phyloP scores from a whole-genome alignment of 2,888 invertebrate species.

The Liposcelis brunnea region DNA sequence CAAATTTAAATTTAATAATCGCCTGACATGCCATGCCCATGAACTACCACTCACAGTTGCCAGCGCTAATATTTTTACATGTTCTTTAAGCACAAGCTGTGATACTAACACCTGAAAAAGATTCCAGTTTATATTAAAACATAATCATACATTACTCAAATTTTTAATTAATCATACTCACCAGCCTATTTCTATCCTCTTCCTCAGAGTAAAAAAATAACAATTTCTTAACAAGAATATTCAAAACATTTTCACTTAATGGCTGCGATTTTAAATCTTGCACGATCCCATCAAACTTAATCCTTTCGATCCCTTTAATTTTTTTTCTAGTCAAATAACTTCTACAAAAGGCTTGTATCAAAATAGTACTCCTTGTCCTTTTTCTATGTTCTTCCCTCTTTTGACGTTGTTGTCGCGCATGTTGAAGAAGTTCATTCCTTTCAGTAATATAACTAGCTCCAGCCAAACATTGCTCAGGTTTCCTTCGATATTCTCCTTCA shows the following conservation, averaged over 20 bases:
- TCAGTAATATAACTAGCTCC: slow-evolving; percentile 64
- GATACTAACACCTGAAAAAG: slow-evolving; percentile 26
- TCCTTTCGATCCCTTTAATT: slow-evolving; percentile 45
- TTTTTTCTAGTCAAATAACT: slow-evolving; percentile 54
- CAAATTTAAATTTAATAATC: slow-evolving; percentile 18
- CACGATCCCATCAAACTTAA: slow-evolving; percentile 47
- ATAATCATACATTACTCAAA: background rate
- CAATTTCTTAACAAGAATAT: slow-evolving; percentile 43
- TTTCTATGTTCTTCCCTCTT: slow-evolving; percentile 71
- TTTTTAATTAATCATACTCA: slow-evolving; percentile 22
- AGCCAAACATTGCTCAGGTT: slow-evolving; percentile 75
- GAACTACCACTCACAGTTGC: slow-evolving; percentile 24
- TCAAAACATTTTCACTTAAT: slow-evolving; percentile 30
- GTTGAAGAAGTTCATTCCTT: slow-evolving; percentile 52
- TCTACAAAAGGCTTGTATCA: slow-evolving; percentile 64
- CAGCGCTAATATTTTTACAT: slow-evolving; percentile 29
- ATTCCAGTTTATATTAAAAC: too few relatives aligned
- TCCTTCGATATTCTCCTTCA: slow-evolving; percentile 76
- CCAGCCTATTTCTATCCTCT: slow-evolving; percentile 48
- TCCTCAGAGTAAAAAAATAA: slow-evolving; percentile 59
- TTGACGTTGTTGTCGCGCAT: slow-evolving; percentile 68
- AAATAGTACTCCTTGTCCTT: slow-evolving; percentile 55
- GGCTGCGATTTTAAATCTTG: slow-evolving; percentile 28
- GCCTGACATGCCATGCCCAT: slow-evolving; percentile 29
- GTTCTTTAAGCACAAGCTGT: slow-evolving; percentile 26